A percentile compares a stretch with the other conserved stretches of the same genome.
Conservation (phyloP, 2,113 vertebrate species). For the Urocolius indicus region DNA sequence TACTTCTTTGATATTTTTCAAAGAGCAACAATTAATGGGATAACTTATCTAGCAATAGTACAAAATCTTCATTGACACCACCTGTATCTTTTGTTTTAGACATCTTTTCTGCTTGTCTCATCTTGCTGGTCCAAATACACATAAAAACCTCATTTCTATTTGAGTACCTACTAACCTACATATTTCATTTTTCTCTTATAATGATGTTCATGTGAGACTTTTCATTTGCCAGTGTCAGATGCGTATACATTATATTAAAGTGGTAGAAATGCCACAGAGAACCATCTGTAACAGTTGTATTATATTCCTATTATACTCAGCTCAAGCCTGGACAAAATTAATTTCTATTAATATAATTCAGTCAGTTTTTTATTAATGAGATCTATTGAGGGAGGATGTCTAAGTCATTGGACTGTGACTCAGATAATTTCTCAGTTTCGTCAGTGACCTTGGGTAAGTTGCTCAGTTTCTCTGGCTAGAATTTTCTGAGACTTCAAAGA, state of each 20-base stretch:
- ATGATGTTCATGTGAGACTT: neutral
- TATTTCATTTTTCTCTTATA: neutral
- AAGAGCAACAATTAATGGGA: neutral
- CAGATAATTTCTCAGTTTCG: conserved; percentile 48
- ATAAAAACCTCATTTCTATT: neutral
- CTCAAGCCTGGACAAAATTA: conserved; percentile 18
- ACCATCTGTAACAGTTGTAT: neutral
- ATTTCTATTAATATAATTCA: conserved; percentile 53
- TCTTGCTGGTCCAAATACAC: neutral
- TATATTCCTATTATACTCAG: neutral
- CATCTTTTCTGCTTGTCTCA: neutral
- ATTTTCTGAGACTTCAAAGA: neutral
- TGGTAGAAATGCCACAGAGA: conserved; percentile 1
- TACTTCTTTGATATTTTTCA: neutral
- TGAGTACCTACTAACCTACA: neutral
- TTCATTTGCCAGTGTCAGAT: neutral
- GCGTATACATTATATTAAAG: neutral
- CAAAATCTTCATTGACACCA: neutral
- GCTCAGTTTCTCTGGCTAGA: neutral
- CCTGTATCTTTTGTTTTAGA: neutral
- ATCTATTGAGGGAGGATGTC: conserved; percentile 20
- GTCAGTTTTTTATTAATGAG: conserved; percentile 52
- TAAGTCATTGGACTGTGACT: conserved; percentile 50
- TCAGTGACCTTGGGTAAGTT: conserved; percentile 41
- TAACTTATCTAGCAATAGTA: neutral